Percentiles rank a stretch among this genome's conserved stretches.
These are phyloP conservation scores for Sturmia bella DNA, from an alignment of 2,888 invertebrate genomes.

Conservation along the genomic window DNA sequence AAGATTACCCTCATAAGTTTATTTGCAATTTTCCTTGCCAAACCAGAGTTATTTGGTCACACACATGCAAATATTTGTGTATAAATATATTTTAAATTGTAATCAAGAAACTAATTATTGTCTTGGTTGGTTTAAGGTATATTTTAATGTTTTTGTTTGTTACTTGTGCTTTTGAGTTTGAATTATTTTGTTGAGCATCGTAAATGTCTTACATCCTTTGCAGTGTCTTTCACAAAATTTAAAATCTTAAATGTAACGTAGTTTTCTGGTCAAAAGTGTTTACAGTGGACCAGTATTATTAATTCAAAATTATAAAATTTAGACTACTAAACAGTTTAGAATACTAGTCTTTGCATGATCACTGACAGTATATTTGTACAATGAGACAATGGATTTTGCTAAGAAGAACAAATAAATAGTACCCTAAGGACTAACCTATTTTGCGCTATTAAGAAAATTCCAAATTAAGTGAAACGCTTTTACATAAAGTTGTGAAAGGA, in stretches of 20 bases:
- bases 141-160: not conserved
- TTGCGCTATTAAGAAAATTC: too few relatives aligned
- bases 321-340: too few relatives aligned
- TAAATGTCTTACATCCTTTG: slow-evolving; percentile 25
- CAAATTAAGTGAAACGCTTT: too few relatives aligned
- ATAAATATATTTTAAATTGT: slow-evolving; percentile 15
- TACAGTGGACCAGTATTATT: too few relatives aligned
- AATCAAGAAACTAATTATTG: slow-evolving; percentile 53
- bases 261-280: not conserved
- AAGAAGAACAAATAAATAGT: too few relatives aligned
- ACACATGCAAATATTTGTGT: too few relatives aligned
- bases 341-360: too few relatives aligned
- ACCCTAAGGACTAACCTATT: too few relatives aligned
- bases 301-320: too few relatives aligned
- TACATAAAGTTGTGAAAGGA: too few relatives aligned
- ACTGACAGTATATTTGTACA: too few relatives aligned
- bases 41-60: not conserved
- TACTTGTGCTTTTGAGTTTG: not conserved
- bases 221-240: slow-evolving; percentile 11
- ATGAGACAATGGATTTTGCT: too few relatives aligned
- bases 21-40: not conserved
- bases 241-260: not conserved
- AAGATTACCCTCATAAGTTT: not conserved
- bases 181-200: slow-evolving; percentile 13
- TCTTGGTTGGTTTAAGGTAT: slow-evolving; percentile 19